A percentile compares a stretch with the other conserved stretches of the same genome.
Evolutionary conservation across 2,113 vertebrate genomes (phyloP).

Genomic region (Siphamia tubifer): DNA sequence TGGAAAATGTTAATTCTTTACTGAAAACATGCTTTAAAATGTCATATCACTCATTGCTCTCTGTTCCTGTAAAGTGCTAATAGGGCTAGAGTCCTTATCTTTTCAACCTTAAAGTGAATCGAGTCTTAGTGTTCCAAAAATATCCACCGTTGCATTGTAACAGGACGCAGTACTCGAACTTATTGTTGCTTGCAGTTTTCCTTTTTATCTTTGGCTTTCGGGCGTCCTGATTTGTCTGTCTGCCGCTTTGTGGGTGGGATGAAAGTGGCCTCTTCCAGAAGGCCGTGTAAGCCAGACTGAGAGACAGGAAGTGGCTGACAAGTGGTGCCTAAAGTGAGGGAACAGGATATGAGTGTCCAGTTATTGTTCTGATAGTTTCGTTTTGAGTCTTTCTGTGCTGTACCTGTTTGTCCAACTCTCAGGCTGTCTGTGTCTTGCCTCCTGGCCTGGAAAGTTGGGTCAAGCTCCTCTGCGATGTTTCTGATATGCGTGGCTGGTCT

Average conservation of each 20-base stretch:
- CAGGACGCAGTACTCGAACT: background rate
- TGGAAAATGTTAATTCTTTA: too few species aligned
- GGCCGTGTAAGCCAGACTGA: conserved; percentile 49
- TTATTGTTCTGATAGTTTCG: background rate
- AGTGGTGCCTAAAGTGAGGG: conserved; percentile 1
- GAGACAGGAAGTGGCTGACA: conserved; percentile 30
- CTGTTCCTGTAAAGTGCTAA: conserved; percentile 62
- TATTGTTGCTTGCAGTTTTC: conserved; percentile 83
- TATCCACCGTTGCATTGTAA: background rate
- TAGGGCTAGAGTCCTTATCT: background rate
- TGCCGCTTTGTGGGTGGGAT: conserved; percentile 81
- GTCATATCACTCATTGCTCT: background rate
- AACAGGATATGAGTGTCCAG: background rate
- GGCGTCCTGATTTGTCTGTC: conserved; percentile 66
- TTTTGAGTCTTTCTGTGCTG: background rate
- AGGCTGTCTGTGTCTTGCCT: conserved; percentile 29
- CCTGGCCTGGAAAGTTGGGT: conserved; percentile 79
- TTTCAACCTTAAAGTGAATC: conserved; percentile 1
- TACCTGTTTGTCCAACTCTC: conserved; percentile 41
- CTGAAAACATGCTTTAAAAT: background rate
- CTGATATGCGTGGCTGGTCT: conserved; percentile 61
- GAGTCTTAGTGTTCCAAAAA: conserved; percentile 12
- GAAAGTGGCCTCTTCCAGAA: conserved; percentile 75
- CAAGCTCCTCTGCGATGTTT: conserved; percentile 81
- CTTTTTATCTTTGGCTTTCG: conserved; percentile 83